Evolutionary conservation across 2,797 vertebrate genomes (phyloP), one percentile per base, ranked within the genome.

Genomic region (Lacerta agilis): DNA sequence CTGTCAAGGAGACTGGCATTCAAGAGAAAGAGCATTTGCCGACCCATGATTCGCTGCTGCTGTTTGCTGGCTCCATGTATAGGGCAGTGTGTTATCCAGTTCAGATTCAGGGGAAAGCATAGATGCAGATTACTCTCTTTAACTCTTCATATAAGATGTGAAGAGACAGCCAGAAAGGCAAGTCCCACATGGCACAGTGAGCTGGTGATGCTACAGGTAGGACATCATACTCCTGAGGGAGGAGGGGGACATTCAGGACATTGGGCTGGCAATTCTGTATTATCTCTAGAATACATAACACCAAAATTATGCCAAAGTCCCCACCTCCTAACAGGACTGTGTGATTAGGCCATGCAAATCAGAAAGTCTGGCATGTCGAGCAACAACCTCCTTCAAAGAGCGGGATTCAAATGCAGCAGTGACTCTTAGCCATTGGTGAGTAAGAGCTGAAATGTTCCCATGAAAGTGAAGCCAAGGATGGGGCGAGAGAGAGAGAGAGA

Each of bases 351-450:
- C 33, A 13, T 4, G 58, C 7, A 38, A 77, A 76, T 91, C 86
- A 91, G 94, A 94, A 83, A 88, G 91, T 83, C 86, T 90, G 85
- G 69, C 89, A 80, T 92, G 87, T 86, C 91, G 86, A 93, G n/a
- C 73, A 80, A 66, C 38, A 88, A 83, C 92, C 86, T 43, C 85
- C 83, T 87, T 89, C 72, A 15, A 67, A n/a, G 36, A 27, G 79
- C 77, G 86, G 93, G 87, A 72, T 71, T 87, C 89, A 25, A 82
- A 92, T 87, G 86, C 76, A 91, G 86, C 4, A 71, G 38, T 20
- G 90, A 86, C 66, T 94, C 78, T 91, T 0, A 61, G 58, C 58
- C 27, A 82, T 90, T 23, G 82, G 84, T 95, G 92, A 94, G 90
- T 89, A 91, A 92, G 91, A 92, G 85, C 83, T 80, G 90, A 33